These are phyloP conservation scores for Nibea coibor DNA, from an alignment of 2,113 vertebrate species.

Conservation along the genomic window DNA sequence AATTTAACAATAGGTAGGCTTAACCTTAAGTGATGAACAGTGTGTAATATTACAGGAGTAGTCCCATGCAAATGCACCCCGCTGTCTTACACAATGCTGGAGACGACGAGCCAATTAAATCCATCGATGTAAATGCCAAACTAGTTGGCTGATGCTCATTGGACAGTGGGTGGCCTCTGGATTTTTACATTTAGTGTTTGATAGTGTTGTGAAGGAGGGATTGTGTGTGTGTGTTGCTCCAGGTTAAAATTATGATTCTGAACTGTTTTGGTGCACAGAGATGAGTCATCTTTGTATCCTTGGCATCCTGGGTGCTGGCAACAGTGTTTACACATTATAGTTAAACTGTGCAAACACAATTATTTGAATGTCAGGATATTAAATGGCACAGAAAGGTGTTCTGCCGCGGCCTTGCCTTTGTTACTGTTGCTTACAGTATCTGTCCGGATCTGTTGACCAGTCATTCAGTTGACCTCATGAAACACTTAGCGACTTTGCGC, in stretches of 20 bases:
- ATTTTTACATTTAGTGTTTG: constrained; percentile 38
- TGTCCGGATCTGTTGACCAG: background rate
- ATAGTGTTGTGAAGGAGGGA: constrained; percentile 26
- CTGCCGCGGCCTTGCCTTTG: background rate
- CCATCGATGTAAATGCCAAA: constrained; percentile 60
- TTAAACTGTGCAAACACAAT: constrained; percentile 22
- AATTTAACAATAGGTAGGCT: constrained; percentile 77
- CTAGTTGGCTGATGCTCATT: constrained; percentile 61
- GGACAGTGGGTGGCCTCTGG: constrained; percentile 61
- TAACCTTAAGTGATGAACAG: constrained; percentile 75
- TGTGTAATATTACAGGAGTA: constrained; percentile 59
- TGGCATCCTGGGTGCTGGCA: constrained; percentile 11
- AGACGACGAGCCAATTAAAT: constrained; percentile 75
- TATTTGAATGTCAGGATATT: constrained; percentile 23
- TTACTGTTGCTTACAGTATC: constrained; percentile 10
- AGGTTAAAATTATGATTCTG: constrained; percentile 45
- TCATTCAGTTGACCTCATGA: constrained; percentile 43
- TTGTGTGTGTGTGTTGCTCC: background rate
- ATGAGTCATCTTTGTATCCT: constrained; percentile 45
- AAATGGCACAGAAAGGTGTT: background rate
- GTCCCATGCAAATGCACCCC: constrained; percentile 56
- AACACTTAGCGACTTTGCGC: constrained; percentile 38
- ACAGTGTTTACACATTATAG: background rate
- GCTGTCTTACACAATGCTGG: constrained; percentile 50
- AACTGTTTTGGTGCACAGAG: constrained; percentile 29